phyloP scores from a whole-genome alignment of 2,888 invertebrate genomes.

The Cetonia aurata region DNA sequence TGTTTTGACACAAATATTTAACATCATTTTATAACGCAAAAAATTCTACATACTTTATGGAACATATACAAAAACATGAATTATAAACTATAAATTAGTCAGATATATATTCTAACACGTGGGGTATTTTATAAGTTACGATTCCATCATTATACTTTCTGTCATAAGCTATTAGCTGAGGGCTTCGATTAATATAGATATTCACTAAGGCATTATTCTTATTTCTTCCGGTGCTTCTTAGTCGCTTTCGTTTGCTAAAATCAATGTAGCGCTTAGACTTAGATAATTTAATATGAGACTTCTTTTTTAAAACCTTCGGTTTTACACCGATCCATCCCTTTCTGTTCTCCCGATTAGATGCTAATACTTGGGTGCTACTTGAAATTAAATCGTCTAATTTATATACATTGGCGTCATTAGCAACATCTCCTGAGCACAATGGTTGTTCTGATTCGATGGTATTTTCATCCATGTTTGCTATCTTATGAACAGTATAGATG shows the following conservation, averaged over 20 bases:
- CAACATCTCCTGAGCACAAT: constrained; percentile 34
- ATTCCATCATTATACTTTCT: constrained; percentile 45
- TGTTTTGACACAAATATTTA: no score
- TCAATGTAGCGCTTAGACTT: constrained; percentile 45
- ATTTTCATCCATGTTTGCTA: not conserved
- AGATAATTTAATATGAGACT: constrained; percentile 35
- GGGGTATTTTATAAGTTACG: constrained; percentile 44
- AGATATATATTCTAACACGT: constrained; percentile 30
- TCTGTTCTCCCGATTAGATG: not conserved
- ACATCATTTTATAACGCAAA: not conserved
- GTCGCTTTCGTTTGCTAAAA: constrained; percentile 35
- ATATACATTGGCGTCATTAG: constrained; percentile 24
- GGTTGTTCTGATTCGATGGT: not conserved
- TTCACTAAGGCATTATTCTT: constrained; percentile 23
- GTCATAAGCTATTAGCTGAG: constrained; percentile 41
- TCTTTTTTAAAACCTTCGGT: constrained; percentile 25
- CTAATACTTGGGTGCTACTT: not conserved
- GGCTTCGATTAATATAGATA: constrained; percentile 26
- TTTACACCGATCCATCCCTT: constrained; percentile 18
- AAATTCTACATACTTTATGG: not conserved
- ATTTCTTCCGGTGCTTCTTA: constrained; percentile 20
- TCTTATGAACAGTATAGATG: constrained; percentile 30
- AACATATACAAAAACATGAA: not conserved
- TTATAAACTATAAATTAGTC: constrained; percentile 29
- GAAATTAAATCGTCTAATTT: constrained; percentile 42